phyloP scores from a whole-genome alignment of 1,140 invertebrate genomes.

The Euura lappo region DNA sequence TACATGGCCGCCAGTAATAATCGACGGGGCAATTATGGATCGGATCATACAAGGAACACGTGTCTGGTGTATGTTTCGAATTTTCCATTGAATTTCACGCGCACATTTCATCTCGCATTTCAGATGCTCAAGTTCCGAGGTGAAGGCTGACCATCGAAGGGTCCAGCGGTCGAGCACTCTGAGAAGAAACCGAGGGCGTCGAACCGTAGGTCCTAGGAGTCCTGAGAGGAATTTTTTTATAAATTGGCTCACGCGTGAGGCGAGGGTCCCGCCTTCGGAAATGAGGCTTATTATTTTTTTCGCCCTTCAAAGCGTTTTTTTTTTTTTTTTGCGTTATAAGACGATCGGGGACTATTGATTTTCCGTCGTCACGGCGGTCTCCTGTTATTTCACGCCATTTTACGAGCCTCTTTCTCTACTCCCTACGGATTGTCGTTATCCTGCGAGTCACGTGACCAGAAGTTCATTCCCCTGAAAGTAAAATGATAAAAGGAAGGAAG shows the following conservation, averaged over 20 bases:
- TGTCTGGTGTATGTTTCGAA: no score
- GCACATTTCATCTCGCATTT: no score
- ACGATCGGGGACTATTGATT: not conserved
- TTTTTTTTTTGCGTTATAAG: not conserved
- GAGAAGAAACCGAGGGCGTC: not conserved
- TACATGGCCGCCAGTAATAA: not conserved
- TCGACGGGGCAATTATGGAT: not conserved
- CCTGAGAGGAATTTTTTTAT: not conserved
- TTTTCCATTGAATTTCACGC: no score
- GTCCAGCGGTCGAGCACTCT: not conserved
- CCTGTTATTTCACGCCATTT: not conserved
- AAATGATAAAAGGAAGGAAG: not conserved
- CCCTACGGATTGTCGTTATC: not conserved
- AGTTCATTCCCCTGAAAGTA: not conserved
- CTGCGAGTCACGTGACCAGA: not conserved
- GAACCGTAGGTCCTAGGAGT: not conserved
- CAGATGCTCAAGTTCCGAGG: no score
- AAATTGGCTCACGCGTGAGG: not conserved
- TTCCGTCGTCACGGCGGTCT: not conserved
- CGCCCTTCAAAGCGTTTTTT: not conserved
- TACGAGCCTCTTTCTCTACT: not conserved
- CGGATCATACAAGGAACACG: no score
- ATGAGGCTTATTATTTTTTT: slow-evolving; percentile 5
- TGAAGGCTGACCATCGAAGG: not conserved
- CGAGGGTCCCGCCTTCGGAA: not conserved